Evolutionary conservation across 2,113 vertebrate genomes (phyloP).

Genomic region (Phalacrocorax carbo): DNA sequence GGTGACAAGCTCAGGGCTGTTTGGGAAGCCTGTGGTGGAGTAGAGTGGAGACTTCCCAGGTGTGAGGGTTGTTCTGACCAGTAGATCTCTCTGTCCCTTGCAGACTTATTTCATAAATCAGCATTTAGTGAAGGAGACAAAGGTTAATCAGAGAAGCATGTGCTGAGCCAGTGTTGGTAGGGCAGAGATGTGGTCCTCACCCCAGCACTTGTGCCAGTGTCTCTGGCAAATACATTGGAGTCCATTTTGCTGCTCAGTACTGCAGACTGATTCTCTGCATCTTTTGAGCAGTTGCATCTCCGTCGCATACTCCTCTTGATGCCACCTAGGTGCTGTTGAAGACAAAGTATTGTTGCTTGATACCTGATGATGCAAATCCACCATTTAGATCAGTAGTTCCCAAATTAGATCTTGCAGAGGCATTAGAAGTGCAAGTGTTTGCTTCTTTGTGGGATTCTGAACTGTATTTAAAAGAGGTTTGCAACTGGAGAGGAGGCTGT

Average conservation of each 20-base stretch:
- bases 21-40: not conserved
- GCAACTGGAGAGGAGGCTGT: not conserved
- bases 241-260: not conserved
- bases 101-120: not conserved
- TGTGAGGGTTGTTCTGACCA: not conserved
- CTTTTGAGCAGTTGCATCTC: not conserved
- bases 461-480: not conserved
- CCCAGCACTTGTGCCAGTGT: not conserved
- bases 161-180: not conserved
- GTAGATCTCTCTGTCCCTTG: not conserved
- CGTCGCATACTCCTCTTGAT: accelerated
- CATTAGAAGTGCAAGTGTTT: not conserved
- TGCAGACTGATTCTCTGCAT: not conserved
- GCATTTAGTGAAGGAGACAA: not conserved
- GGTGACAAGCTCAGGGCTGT: not conserved
- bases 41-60: not conserved
- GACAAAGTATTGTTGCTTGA: not conserved
- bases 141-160: not conserved
- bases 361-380: not conserved
- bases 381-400: not conserved
- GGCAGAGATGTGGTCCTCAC: not conserved
- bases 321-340: not conserved
- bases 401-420: not conserved
- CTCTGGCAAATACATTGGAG: not conserved
- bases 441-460: not conserved